Base-by-base conservation (phyloP, 2,113 vertebrate species). In the Pseudorasbora parva region DNA sequence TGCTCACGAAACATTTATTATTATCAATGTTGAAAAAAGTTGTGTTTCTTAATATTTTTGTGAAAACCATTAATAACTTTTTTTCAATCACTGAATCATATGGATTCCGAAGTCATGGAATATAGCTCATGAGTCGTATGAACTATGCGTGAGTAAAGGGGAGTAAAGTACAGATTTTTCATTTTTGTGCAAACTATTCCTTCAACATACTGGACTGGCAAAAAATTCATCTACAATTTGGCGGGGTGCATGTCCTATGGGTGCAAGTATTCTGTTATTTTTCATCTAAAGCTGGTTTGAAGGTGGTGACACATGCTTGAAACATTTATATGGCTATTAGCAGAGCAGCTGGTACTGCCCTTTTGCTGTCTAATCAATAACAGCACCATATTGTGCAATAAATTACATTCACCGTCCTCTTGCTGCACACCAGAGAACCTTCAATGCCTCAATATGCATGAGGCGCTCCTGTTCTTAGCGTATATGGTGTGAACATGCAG, bases 311-410 rank as follows among this genome's bases (percentile, higher is more conserved):
- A 84, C 56, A 72, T 60, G 57, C 81, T 76, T 85, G 56, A 88
- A 87, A 87, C 87, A 85, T 88, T 89, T 81, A 85, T 81, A 82
- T 41, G 72, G 87, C 82, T 82, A 90, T 88, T 82, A 89, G 83
- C 30, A 72, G 85, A 88, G 82, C 86, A 84, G 84, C 68, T 82
- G 69, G 85, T 57, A 82, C 78, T 88, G 81, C 68, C 83, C 86
- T 88, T 88, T 88, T 81, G 43, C 66, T 87, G 81, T 83, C 66
- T 56, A 86, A 91, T 91, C 84, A 89, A 91, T 89, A 86, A 83
- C 69, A 87, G 86, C 87, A 82, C 80, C 77, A 88, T 84, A 88
- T 83, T 86, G 88, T 88, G 83, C 76, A 89, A 90, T 91, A 89
- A 89, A 90, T 88, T 88, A 89, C 82, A 73, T 85, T 85, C 85